A percentile compares a stretch with the other conserved stretches of the same genome.
Evolutionary conservation across 2,888 invertebrate species (phyloP).

Genomic region (Coelogynopora nodosa): DNA sequence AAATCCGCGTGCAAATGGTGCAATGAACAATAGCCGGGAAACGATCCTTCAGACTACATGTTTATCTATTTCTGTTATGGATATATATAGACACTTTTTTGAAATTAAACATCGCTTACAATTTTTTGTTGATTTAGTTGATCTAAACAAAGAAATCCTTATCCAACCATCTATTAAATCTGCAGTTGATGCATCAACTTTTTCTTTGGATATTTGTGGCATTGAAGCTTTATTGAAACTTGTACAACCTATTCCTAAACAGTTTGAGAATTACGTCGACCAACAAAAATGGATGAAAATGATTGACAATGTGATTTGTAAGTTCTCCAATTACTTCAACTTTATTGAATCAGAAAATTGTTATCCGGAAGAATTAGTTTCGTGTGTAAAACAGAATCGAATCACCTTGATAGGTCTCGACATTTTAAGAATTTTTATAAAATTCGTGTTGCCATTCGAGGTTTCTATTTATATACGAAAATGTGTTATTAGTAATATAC

Average conservation of each 20-base stretch:
- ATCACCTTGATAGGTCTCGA: not conserved
- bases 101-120: too few species aligned
- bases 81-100: too few species aligned
- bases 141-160: too few species aligned
- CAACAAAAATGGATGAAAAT: not conserved
- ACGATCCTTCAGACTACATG: too few species aligned
- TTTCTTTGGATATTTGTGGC: not conserved
- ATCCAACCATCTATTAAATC: too few species aligned
- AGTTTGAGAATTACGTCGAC: not conserved
- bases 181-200: too few species aligned
- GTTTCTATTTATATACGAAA: not conserved
- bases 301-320: not conserved
- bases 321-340: not conserved
- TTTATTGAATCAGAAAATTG: not conserved
- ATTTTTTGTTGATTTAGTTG: too few species aligned
- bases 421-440: not conserved
- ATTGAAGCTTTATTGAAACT: not conserved
- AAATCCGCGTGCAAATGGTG: too few species aligned
- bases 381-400: not conserved
- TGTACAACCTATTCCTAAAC: not conserved
- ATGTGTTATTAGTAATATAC: not conserved
- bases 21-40: too few species aligned
- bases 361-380: not conserved
- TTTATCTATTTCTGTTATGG: too few species aligned
- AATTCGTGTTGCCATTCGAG: not conserved